Base-by-base conservation (phyloP, 2,888 invertebrate genomes). In the Athalia circularis region DNA sequence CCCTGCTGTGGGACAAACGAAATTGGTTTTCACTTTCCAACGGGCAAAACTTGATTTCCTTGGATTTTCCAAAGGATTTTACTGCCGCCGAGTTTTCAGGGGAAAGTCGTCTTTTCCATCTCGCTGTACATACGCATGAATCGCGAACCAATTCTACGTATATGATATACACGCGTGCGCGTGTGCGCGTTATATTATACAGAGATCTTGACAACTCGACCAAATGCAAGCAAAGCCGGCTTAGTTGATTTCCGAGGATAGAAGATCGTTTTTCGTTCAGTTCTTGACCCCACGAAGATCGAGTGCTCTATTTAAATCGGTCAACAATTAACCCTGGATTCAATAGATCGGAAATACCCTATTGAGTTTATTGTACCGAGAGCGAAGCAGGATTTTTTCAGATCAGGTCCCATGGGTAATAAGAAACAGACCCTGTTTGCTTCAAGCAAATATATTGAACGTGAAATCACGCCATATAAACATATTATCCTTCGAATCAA, bases 21-120 rank as follows among this genome's bases (percentile, higher is more conserved):
- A 72, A 72, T 72, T 72, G 72, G 59, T 72, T 72, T 72, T 59
- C 72, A 72, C 57, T 72, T 72, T 72, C 57, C 59, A 72, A 72
- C 59, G 45, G 59, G 72, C 59, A n/a, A 59, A 72, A 72, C 72
- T 59, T 72, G 59, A 59, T 72, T 72, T 59, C 72, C 11, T 47
- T 72, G 29, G 68, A 68, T 68, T 68, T 68, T 68, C 68, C 54
- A 8, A 52, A 54, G 52, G 68, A 68, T 72, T 72, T 59, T 72
- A 57, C 72, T 13, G 13, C 59, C 72, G 43, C 45, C 13, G 59
- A 59, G 57, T 57, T 72, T 72, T 72, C 15, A 13, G 8, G 72
- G 47, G 13, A 59, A 72, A 59, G 43, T 59, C 72, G 59, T 15
- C 15, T 59, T n/a, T n/a, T 47, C 59, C 57, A 59, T 29, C 68